Base-by-base conservation (phyloP, 1,140 invertebrate genomes). In the Zophobas atratus region DNA sequence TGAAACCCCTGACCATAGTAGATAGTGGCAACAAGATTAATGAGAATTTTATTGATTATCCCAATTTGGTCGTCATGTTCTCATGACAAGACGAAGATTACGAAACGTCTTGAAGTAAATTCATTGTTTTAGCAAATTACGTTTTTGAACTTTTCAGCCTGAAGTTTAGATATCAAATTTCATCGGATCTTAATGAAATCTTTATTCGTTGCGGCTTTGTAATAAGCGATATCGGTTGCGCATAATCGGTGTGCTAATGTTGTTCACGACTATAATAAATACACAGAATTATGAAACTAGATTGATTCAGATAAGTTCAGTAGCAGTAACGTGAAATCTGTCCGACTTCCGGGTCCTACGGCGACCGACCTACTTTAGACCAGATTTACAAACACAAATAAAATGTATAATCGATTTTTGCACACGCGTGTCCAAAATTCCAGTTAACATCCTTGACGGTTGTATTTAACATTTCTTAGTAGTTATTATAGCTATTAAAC, bases 251-350 rank as follows among this genome's bases (percentile, higher is more conserved):
- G 43, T 73, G 71, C 71, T 55, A 73, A 73, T 67, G 49, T 56
- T 6, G 48, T 73, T 53, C 36, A 72, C 70, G 51, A 72, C 70
- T 36, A 72, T 55, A 73, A 56, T 73, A 73, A 73, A 73, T 55
- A 73, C 6, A 73, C 35, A 38, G 3, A 35, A 73, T 73, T 73
- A 73, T 55, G 71, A 73, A 73, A 73, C 71, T 73, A 73, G 71
- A 73, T 73, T 73, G 71, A 73, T 73, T 73, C 49, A 6, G 71
- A 73, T 73, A 73, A 73, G 71, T 73, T 41, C 71, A 36, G 71
- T 73, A 73, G 71, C 71, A n/a, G 41, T 32, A 73, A 51, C 49
- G 71, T 41, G 71, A 73, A 73, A 73, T 73, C 71, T 51, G 71
- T 38, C n/a, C 5, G n/a, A 41, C 56, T 73, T 73, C 71, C 49